Conservation (phyloP, 2,113 vertebrate species). For the Hydropotes inermis region DNA sequence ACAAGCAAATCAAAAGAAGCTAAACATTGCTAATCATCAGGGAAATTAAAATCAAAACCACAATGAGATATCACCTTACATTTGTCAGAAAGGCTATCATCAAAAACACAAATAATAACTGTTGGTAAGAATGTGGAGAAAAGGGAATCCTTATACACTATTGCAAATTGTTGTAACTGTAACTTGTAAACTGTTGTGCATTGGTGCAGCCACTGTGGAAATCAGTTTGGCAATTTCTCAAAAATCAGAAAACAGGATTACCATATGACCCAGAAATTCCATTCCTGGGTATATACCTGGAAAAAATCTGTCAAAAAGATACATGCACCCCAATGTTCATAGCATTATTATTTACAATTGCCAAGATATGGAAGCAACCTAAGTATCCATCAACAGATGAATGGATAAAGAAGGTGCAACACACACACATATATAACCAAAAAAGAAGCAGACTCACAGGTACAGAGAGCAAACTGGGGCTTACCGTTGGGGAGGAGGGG, state of each 20-base stretch:
- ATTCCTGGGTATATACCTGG: not conserved
- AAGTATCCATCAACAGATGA: not conserved
- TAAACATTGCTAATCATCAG: not conserved
- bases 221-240: not conserved
- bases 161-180: not conserved
- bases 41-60: too few species aligned
- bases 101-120: not conserved
- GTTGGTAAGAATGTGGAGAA: not conserved
- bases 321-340: not conserved
- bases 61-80: not conserved
- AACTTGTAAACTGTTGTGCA: not conserved
- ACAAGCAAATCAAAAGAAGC: not conserved
- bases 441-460: not conserved
- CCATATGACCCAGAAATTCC: not conserved
- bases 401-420: not conserved
- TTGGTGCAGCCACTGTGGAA: not conserved
- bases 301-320: not conserved
- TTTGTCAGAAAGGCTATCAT: not conserved
- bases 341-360: not conserved
- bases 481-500: not conserved
- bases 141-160: not conserved
- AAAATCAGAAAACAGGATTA: not conserved
- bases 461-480: not conserved
- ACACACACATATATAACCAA: not conserved
- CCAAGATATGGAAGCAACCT: not conserved